Evolutionary conservation across 2,797 vertebrate genomes (phyloP).

Genomic region (Notolabrus celidotus): DNA sequence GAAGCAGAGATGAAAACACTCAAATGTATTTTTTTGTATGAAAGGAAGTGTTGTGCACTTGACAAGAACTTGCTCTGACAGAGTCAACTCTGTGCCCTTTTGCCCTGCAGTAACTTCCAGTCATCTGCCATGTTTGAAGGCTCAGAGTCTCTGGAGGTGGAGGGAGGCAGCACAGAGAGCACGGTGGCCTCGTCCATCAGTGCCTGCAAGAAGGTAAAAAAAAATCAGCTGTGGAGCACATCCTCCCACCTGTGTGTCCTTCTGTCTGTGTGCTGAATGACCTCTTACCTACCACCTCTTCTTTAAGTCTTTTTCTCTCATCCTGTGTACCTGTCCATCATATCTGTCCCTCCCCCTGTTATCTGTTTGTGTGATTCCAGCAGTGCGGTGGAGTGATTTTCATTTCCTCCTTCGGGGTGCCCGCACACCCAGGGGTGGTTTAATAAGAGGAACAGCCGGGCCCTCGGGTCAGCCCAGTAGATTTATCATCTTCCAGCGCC

Average conservation of each 20-base stretch:
- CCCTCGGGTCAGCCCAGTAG: conserved; percentile 58
- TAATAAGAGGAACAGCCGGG: conserved; percentile 65
- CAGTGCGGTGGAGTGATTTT: conserved; percentile 43
- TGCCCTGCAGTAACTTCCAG: conserved; percentile 88
- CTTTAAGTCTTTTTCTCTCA: not conserved
- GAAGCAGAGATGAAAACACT: not conserved
- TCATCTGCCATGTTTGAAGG: conserved; percentile 89
- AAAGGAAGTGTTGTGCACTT: conserved; percentile 24
- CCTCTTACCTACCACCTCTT: not conserved
- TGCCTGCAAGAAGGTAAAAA: conserved; percentile 93
- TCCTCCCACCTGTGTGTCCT: not conserved
- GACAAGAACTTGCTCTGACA: conserved; percentile 62
- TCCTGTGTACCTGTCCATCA: conserved; percentile 37
- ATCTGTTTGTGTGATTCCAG: conserved; percentile 46
- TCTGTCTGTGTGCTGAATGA: conserved; percentile 13
- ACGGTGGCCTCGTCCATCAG: conserved; percentile 88
- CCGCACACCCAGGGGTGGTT: conserved; percentile 61
- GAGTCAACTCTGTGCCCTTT: conserved; percentile 59
- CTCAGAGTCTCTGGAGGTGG: conserved; percentile 80
- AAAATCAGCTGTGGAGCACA: not conserved
- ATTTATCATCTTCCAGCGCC: conserved; percentile 65
- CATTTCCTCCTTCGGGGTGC: conserved; percentile 62
- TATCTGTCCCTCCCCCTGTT: conserved; percentile 35
- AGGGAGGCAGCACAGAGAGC: conserved; percentile 82
- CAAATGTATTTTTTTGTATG: conserved; percentile 1